Conservation (phyloP, 2,888 invertebrate genomes). For the Heteropelma amictum region DNA sequence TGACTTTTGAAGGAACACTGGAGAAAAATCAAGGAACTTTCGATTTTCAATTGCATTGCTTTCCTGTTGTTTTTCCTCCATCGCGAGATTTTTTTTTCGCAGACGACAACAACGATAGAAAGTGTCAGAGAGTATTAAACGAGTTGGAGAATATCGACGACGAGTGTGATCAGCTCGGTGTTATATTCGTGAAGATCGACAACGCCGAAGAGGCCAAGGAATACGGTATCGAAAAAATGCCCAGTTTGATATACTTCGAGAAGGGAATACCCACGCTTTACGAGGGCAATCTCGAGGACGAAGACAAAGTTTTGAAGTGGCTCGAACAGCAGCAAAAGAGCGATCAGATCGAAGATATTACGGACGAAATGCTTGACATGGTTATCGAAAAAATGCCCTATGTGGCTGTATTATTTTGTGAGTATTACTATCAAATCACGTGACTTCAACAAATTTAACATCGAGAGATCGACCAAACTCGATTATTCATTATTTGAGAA, state of each 20-base stretch:
- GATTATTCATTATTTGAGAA: too few species aligned
- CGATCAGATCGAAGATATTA: conserved; percentile 96
- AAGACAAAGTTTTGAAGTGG: conserved; percentile 93
- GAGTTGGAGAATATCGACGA: conserved; percentile 96
- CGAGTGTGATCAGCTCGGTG: conserved; percentile 92
- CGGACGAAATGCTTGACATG: conserved; percentile 95
- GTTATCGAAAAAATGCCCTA: conserved; percentile 92
- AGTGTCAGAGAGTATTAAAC: conserved; percentile 90
- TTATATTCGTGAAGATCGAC: conserved; percentile 95
- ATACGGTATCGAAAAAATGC: conserved; percentile 93
- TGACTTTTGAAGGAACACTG: too few species aligned
- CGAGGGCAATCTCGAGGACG: conserved; percentile 91
- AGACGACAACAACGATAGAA: conserved; percentile 94
- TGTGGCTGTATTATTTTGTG: conserved; percentile 95
- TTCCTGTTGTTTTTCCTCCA: neutral
- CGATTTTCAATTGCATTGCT: neutral
- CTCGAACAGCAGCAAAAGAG: conserved; percentile 89
- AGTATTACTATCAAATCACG: conserved; percentile 77
- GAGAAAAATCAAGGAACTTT: too few species aligned
- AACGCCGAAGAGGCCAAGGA: conserved; percentile 93
- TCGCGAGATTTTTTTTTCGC: too few species aligned
- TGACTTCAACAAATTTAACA: too few species aligned
- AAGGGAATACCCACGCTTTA: conserved; percentile 93
- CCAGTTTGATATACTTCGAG: conserved; percentile 90
- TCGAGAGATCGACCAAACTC: too few species aligned